Conservation (phyloP, 2,888 invertebrate genomes). For the Phoenoteleia sp. region DNA sequence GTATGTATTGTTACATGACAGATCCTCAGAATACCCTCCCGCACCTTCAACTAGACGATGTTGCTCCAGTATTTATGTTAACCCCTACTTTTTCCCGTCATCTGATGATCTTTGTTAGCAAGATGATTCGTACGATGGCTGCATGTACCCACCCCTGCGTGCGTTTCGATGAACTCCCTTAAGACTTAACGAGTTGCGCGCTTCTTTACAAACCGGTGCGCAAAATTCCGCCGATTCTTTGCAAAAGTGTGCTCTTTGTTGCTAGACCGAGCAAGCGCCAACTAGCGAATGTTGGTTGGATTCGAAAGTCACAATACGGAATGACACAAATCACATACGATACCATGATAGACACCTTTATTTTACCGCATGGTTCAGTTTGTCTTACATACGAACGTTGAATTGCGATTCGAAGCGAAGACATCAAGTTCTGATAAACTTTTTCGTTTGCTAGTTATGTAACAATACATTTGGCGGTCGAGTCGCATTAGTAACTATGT, state of each 20-base stretch:
- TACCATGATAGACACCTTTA: constrained; percentile 18
- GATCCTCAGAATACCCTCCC: neutral
- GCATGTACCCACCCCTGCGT: constrained; percentile 19
- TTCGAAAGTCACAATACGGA: neutral
- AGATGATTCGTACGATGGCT: neutral
- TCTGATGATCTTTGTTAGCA: neutral
- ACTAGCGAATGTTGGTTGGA: constrained; percentile 7
- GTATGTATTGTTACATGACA: constrained; percentile 66
- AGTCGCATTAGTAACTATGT: constrained; percentile 50
- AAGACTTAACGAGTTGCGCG: neutral
- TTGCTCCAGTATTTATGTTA: neutral
- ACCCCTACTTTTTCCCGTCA: neutral
- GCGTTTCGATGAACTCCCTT: neutral
- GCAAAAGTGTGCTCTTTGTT: constrained; percentile 28
- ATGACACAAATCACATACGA: constrained; percentile 14
- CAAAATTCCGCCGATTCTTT: constrained; percentile 1
- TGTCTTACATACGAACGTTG: constrained; percentile 23
- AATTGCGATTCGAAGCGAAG: neutral
- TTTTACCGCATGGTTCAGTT: constrained; percentile 58
- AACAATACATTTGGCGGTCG: constrained; percentile 61
- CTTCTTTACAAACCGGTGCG: neutral
- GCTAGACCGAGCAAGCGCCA: constrained; percentile 25
- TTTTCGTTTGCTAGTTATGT: constrained; percentile 61
- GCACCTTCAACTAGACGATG: constrained; percentile 8
- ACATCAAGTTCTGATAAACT: neutral